Evolutionary conservation across 2,888 invertebrate species (phyloP).

Genomic region (Gortyna flavago): DNA sequence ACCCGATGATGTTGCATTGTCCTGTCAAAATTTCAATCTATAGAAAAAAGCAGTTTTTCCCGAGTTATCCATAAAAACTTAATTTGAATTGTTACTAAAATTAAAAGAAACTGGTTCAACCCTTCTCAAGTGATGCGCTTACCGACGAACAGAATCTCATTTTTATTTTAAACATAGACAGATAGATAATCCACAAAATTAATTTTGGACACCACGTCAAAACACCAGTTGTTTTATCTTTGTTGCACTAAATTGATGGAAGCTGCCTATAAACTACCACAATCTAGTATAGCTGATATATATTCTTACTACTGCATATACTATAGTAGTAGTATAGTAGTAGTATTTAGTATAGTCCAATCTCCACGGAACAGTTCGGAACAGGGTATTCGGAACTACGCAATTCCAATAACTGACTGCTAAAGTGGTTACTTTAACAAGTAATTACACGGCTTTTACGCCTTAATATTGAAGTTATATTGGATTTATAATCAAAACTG

Average conservation of each 20-base stretch:
- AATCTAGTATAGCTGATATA: neutral
- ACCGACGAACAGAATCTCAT: neutral
- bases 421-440: slow-evolving; percentile 28
- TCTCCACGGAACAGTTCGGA: neutral
- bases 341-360: neutral
- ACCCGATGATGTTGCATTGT: too few relatives aligned
- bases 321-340: too few relatives aligned
- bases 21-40: too few relatives aligned
- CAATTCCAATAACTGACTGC: slow-evolving; percentile 11
- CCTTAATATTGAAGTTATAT: slow-evolving; percentile 26
- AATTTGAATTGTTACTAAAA: too few relatives aligned
- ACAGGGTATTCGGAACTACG: neutral
- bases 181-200: neutral
- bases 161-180: neutral
- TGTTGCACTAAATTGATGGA: slow-evolving; percentile 27
- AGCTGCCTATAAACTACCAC: neutral
- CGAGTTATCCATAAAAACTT: too few relatives aligned
- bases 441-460: slow-evolving; percentile 24
- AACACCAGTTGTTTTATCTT: slow-evolving; percentile 7
- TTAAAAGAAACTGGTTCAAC: too few relatives aligned
- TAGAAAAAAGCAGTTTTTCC: too few relatives aligned
- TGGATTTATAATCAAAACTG: slow-evolving; percentile 8
- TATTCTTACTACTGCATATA: neutral
- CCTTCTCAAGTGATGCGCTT: neutral
- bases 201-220: too few relatives aligned